A percentile compares a stretch with the other conserved stretches of the same genome.
Conservation (phyloP, 2,797 vertebrate species). For the Neomorphus geoffroyi region DNA sequence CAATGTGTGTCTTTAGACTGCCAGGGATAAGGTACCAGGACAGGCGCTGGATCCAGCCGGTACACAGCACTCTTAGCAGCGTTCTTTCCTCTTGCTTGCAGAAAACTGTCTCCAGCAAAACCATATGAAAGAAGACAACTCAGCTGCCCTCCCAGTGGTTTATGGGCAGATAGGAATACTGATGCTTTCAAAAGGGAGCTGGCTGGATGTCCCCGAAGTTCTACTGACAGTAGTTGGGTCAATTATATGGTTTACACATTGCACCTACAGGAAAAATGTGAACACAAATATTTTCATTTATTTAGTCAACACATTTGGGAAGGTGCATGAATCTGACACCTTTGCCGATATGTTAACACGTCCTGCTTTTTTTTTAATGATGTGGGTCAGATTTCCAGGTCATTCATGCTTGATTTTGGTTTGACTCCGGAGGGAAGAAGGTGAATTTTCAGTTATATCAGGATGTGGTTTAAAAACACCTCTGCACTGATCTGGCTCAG, state of each 20-base stretch:
- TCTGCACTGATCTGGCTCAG: background rate
- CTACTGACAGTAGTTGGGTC: background rate
- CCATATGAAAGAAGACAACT: background rate
- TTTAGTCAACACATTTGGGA: background rate
- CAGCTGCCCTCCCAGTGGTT: background rate
- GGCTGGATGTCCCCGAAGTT: background rate
- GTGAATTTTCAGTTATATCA: background rate
- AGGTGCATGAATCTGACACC: background rate
- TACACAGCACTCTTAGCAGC: fast-evolving
- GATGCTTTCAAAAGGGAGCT: background rate
- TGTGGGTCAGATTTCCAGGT: background rate
- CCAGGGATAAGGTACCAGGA: background rate
- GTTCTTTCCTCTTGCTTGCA: background rate
- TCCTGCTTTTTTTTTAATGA: background rate
- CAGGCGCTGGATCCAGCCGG: background rate
- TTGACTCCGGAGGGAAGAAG: background rate
- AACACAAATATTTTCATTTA: background rate
- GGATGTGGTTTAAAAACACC: background rate
- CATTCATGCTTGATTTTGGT: background rate
- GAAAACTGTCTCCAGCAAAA: background rate
- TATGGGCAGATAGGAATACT: background rate
- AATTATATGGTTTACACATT: background rate
- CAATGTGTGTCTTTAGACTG: background rate
- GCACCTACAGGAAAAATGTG: background rate
- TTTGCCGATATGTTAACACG: background rate